Percentiles rank a stretch among this genome's conserved stretches.
phyloP scores from a whole-genome alignment of 1,140 invertebrate genomes.

The Eueides isabella region DNA sequence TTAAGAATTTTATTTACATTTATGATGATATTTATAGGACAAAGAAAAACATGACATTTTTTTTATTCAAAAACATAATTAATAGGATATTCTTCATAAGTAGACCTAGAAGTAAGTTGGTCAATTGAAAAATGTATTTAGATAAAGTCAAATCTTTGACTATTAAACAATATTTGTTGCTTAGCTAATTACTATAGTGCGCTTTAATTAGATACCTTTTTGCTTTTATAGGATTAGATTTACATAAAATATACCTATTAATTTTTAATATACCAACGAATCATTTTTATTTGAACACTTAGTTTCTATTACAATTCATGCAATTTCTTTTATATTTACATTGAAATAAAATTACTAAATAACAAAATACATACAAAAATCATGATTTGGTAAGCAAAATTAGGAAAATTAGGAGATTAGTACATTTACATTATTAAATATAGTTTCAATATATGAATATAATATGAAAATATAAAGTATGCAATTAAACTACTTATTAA shows the following conservation, averaged over 20 bases:
- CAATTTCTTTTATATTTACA: neutral
- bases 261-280: slow-evolving; percentile 34
- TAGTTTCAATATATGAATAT: neutral
- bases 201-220: slow-evolving; percentile 54
- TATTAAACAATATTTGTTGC: slow-evolving; percentile 56
- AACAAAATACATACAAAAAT: neutral
- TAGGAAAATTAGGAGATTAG: neutral
- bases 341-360: neutral
- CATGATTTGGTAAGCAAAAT: neutral
- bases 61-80: slow-evolving; percentile 23
- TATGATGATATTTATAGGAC: neutral
- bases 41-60: neutral
- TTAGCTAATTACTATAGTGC: slow-evolving; percentile 58
- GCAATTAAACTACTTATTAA: too few relatives aligned
- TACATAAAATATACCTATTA: slow-evolving; percentile 39
- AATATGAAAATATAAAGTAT: too few relatives aligned
- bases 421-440: neutral
- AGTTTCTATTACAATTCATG: neutral
- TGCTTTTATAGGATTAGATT: slow-evolving; percentile 68
- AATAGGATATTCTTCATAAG: slow-evolving; percentile 58
- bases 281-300: neutral
- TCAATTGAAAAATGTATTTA: slow-evolving; percentile 69
- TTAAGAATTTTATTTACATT: neutral
- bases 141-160: slow-evolving; percentile 55
- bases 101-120: slow-evolving; percentile 72